Evolutionary conservation across 2,888 invertebrate genomes (phyloP), one percentile per base, ranked within the genome.

Genomic region (Torymus tubicola): DNA sequence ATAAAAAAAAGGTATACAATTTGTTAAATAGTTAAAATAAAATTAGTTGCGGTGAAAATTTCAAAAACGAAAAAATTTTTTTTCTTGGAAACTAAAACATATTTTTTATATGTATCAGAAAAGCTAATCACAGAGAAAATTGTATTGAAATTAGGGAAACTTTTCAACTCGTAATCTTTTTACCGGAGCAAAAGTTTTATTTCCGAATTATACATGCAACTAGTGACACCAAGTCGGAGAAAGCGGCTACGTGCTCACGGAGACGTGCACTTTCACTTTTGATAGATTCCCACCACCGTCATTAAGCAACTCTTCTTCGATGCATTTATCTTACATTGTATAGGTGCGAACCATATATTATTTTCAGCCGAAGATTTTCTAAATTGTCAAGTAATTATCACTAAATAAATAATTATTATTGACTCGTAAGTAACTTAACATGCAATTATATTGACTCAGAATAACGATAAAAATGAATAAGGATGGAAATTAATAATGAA

Each of bases 181-280:
- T 78, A 52, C 63, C 21, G 21, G 63, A 13, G 14, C 64, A 52
- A 61, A 58, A 60, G 18, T 52, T 65, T 55, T 82, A 42, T 82
- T 82, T 60, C 63, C 53, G 82, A 85, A 87, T 87, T 87, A 86
- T 82, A 82, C 83, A 88, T 86, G 84, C 85, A 83, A 81, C 81
- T 83, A 84, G 84, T 82, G 86, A 86, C 84, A 84, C 83, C 83
- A 76, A 42, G 78, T 83, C 81, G 86, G 90, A 89, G 90, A 90
- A 90, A 90, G 90, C 85, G 84, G 83, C 84, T 84, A 84, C 85
- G 85, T 85, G 78, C 81, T 84, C 82, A 78, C 80, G 81, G 82
- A 84, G 78, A 83, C 81, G 82, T 80, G 81, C 82, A 86, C 87
- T 87, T 87, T 89, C 89, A 89, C 89, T 89, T 89, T 85, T 86